phyloP scores from a whole-genome alignment of 2,888 invertebrate genomes.

The Alloplasta piceator region DNA sequence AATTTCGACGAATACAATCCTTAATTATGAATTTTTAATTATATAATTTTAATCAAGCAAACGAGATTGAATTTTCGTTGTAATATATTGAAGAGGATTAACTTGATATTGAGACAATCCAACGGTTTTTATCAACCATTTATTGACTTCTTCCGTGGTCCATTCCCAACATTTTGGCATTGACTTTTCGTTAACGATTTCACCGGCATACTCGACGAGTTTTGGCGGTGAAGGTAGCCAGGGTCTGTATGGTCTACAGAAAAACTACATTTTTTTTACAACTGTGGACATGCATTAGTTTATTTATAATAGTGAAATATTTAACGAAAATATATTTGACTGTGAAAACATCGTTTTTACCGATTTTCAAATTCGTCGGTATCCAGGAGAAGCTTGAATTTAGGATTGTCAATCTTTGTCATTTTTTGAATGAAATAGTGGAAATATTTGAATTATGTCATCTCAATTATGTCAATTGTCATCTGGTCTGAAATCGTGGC shows the following conservation, averaged over 20 bases:
- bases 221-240: conserved; percentile 70
- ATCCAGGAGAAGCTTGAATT: too few relatives aligned
- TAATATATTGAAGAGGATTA: neutral
- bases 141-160: conserved; percentile 83
- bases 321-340: too few relatives aligned
- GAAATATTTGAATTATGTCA: too few relatives aligned
- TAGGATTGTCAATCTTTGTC: too few relatives aligned
- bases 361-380: too few relatives aligned
- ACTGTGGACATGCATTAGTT: too few relatives aligned
- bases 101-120: conserved; percentile 85
- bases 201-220: conserved; percentile 84
- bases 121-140: conserved; percentile 83
- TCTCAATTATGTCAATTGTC: too few relatives aligned
- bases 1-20: conserved; percentile 67
- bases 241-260: conserved; percentile 11
- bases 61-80: conserved; percentile 4
- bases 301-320: too few relatives aligned
- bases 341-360: too few relatives aligned
- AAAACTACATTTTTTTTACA: neutral
- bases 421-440: too few relatives aligned
- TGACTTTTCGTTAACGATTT: conserved; percentile 81
- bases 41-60: neutral
- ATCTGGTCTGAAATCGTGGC: too few relatives aligned
- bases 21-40: conserved; percentile 16
- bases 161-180: conserved; percentile 84